Conservation (phyloP, 2,797 vertebrate genomes). For the Neomorphus geoffroyi region DNA sequence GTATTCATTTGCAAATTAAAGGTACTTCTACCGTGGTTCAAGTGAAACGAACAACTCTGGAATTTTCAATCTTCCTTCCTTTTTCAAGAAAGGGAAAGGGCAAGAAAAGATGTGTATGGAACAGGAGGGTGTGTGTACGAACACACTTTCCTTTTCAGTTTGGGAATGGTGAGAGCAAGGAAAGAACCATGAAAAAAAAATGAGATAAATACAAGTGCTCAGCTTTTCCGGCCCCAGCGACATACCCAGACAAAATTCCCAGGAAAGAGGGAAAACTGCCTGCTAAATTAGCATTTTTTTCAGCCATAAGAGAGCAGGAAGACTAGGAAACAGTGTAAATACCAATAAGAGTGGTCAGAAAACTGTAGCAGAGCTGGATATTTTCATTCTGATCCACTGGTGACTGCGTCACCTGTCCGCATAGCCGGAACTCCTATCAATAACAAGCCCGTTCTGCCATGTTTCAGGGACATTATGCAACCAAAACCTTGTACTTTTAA, state of each 20-base stretch:
- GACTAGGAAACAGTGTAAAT: background rate
- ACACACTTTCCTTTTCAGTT: background rate
- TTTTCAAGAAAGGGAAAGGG: background rate
- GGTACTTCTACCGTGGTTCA: rapidly evolving
- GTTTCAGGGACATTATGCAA: background rate
- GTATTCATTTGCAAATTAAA: background rate
- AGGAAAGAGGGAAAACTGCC: background rate
- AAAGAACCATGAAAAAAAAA: background rate
- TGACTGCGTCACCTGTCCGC: background rate
- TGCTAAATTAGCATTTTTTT: background rate
- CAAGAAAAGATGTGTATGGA: rapidly evolving
- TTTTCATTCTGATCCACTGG: background rate
- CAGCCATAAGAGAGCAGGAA: background rate
- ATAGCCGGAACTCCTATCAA: background rate
- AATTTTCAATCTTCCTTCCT: background rate
- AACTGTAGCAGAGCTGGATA: background rate
- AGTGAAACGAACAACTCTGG: background rate
- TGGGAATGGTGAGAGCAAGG: background rate
- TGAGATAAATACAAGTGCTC: background rate
- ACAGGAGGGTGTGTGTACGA: rapidly evolving
- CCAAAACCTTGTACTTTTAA: background rate
- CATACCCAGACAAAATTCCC: background rate
- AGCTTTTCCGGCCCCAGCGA: background rate
- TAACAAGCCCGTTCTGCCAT: background rate
- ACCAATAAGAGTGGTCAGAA: background rate